Evolutionary conservation across 1,140 invertebrate species (phyloP).

Genomic region (Venustaconcha ellipsiformis): DNA sequence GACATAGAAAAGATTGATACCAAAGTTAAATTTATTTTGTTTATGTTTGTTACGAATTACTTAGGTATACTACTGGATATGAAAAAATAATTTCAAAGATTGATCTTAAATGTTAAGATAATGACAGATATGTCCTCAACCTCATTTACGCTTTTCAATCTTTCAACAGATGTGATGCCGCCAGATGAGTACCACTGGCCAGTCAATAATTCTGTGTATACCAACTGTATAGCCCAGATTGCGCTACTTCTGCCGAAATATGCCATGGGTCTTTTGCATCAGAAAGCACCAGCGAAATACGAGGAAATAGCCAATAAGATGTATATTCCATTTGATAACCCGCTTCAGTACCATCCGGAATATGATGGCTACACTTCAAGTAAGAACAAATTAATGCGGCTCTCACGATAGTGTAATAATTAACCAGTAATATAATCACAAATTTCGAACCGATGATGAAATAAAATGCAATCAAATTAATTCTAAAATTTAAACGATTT

Average conservation of each 20-base stretch:
- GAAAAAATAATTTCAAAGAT: no score
- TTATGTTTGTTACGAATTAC: no score
- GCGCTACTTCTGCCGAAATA: slow-evolving; percentile 33
- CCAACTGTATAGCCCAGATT: slow-evolving; percentile 67
- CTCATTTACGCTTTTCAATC: background rate
- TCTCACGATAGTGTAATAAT: no score
- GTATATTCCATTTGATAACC: slow-evolving; percentile 55
- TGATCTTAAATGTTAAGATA: no score
- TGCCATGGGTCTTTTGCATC: slow-evolving; percentile 15
- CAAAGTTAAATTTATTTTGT: no score
- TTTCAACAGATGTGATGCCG: slow-evolving; percentile 69
- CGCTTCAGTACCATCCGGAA: slow-evolving; percentile 60
- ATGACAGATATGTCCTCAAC: no score
- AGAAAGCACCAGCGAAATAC: slow-evolving; percentile 28
- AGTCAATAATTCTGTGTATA: slow-evolving; percentile 69
- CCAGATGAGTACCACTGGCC: slow-evolving; percentile 69
- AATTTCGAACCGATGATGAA: no score
- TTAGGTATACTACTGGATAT: no score
- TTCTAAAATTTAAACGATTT: no score
- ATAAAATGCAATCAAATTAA: no score
- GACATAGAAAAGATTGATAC: no score
- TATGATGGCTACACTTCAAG: slow-evolving; percentile 58
- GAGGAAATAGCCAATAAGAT: slow-evolving; percentile 49
- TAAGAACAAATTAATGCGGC: slow-evolving; percentile 15
- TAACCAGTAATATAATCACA: no score